Percentiles rank a stretch among this genome's conserved stretches.
Evolutionary conservation across 2,113 vertebrate genomes (phyloP).

Genomic region (Aegithalos caudatus): DNA sequence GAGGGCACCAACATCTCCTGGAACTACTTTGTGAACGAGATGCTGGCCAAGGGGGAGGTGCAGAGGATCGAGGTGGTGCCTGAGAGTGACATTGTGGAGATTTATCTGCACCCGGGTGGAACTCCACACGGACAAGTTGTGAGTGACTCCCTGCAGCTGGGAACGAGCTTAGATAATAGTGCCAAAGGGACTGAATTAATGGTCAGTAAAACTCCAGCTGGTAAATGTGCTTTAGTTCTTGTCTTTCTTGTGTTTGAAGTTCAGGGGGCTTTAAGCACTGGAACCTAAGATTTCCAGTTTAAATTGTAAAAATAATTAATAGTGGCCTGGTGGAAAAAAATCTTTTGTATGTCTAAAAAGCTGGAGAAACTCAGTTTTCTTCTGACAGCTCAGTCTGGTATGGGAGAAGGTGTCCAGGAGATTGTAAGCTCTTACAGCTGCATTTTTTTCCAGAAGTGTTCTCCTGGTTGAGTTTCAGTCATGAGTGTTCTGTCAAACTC

Average conservation of each 20-base stretch:
- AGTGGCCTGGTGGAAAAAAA: background rate
- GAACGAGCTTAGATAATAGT: background rate
- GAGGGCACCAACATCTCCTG: constrained; percentile 89
- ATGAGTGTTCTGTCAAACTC: background rate
- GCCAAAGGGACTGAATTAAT: background rate
- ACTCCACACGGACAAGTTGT: constrained; percentile 91
- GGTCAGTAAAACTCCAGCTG: background rate
- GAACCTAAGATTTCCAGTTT: background rate
- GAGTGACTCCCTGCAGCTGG: constrained; percentile 14
- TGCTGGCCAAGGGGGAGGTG: constrained; percentile 97
- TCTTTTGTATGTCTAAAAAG: rapidly evolving
- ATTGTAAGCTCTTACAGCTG: background rate
- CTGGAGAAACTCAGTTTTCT: background rate
- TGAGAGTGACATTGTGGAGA: constrained; percentile 89
- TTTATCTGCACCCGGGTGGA: constrained; percentile 89
- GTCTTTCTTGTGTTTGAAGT: background rate
- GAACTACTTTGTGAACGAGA: constrained; percentile 95
- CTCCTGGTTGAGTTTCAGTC: background rate
- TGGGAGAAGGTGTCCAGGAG: background rate
- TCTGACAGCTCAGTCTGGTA: background rate
- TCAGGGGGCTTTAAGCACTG: background rate
- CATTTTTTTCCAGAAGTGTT: background rate
- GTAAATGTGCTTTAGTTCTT: background rate
- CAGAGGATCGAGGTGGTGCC: constrained; percentile 90
- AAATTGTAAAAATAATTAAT: background rate